A percentile compares a stretch with the other conserved stretches of the same genome.
Evolutionary conservation across 92 coral and sea anemone species (phyloP).

Genomic region (Chrysogorgia sp.): DNA sequence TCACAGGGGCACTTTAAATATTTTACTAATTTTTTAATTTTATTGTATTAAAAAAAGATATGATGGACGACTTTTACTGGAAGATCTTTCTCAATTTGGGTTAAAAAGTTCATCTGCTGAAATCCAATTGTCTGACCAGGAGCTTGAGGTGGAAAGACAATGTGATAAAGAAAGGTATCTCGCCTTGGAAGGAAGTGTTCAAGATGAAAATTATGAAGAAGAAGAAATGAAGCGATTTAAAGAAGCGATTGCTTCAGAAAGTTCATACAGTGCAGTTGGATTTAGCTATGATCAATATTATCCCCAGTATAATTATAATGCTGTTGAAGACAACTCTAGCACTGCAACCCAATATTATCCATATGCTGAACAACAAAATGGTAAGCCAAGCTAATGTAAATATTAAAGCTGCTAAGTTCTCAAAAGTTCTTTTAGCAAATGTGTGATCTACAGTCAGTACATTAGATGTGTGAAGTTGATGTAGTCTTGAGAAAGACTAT

Average conservation of each 20-base stretch:
- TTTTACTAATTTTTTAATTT: no score
- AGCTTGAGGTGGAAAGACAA: slow-evolving; percentile 70
- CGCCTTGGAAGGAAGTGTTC: slow-evolving; percentile 67
- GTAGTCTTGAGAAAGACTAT: no score
- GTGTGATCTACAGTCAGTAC: no score
- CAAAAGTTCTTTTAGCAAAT: no score
- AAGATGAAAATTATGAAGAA: slow-evolving; percentile 74
- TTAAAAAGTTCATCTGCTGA: slow-evolving; percentile 39
- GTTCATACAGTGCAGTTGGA: slow-evolving; percentile 74
- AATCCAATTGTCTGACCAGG: slow-evolving; percentile 59
- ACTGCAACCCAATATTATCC: background rate
- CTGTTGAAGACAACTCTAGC: background rate
- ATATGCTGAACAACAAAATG: slow-evolving; percentile 8
- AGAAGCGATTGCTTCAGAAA: slow-evolving; percentile 69
- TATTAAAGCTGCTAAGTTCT: background rate
- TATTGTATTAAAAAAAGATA: no score
- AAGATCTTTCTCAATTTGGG: slow-evolving; percentile 79
- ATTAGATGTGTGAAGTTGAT: no score
- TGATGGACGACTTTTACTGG: slow-evolving; percentile 88
- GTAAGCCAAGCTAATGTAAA: background rate
- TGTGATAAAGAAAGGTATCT: slow-evolving; percentile 94
- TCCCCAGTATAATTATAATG: slow-evolving; percentile 25
- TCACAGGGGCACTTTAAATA: no score
- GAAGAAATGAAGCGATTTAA: slow-evolving; percentile 93
- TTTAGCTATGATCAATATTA: slow-evolving; percentile 39